Evolutionary conservation across 2,113 vertebrate genomes (phyloP), one percentile per base, ranked within the genome.

Genomic region (Fukomys damarensis): DNA sequence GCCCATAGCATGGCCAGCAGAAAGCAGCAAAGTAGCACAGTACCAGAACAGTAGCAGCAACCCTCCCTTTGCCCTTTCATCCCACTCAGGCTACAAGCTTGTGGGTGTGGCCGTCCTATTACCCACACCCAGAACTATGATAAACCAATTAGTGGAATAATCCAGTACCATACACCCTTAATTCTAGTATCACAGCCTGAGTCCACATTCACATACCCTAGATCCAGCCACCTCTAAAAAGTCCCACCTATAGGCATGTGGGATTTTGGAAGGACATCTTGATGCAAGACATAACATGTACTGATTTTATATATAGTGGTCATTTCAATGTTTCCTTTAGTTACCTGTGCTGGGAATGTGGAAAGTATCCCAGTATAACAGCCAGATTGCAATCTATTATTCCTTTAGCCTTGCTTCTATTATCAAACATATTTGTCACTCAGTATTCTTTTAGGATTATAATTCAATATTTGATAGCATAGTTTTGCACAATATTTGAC

Each of bases 401-500:
- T 83, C 38, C 30, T 94, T 97, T 96, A 92, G 22, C 1, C 12
- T 94, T 94, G 65, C 1, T 10, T 95, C 85, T 59, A 0, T 46
- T 94, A 59, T 87, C 72, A 65, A 2, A 1, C 2, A 43, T 86
- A 16, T 97, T 72, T 95, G 49, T 70, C 61, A n/a, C 79, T 96
- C 32, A 49, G 19, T 20, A 13, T 89, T 61, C 63, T 94, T 96
- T 89, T 74, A 61, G 54, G 54, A 41, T 59, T 59, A 0, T 17
- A 89, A 91, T n/a, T 95, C 93, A 88, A 70, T 89, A 86, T 63
- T 76, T 87, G 61, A 89, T 83, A 14, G 41, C 58, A 92, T 77
- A 52, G 14, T 52, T 86, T 83, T 80, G 41, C 43, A 86, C 66
- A 85, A n/a, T 77, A 61, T 90, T 93, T 96, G 91, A 61, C 16